phyloP scores from a whole-genome alignment of 2,797 vertebrate genomes.

The Chaetodon trifasciatus region DNA sequence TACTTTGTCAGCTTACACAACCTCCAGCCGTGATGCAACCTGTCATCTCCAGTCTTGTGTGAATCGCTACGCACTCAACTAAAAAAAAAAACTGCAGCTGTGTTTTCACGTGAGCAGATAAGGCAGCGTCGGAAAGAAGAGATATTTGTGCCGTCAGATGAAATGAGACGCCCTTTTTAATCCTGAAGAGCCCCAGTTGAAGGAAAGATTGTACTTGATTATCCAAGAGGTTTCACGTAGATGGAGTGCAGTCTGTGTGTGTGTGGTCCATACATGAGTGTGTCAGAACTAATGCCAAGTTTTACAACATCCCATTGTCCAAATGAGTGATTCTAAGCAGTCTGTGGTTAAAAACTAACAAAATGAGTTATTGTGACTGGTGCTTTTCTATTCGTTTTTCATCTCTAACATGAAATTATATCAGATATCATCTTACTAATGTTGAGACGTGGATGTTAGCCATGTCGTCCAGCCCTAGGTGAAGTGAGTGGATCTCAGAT shows the following conservation, averaged over 20 bases:
- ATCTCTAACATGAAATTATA: neutral
- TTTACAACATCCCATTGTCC: neutral
- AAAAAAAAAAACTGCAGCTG: conserved; percentile 22
- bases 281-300: neutral
- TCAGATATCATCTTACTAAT: neutral
- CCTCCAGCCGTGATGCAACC: neutral
- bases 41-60: neutral
- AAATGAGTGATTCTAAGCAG: neutral
- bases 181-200: conserved; percentile 22
- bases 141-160: conserved; percentile 12
- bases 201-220: conserved; percentile 32
- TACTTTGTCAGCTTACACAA: neutral
- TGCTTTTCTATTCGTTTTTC: neutral
- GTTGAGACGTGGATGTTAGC: neutral
- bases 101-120: conserved; percentile 54
- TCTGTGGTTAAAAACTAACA: neutral
- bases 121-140: conserved; percentile 9
- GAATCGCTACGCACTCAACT: conserved; percentile 2
- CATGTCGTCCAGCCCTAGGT: neutral
- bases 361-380: neutral
- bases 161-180: conserved; percentile 25
- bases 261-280: neutral
- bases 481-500: conserved; percentile 14
- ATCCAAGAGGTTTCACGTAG: conserved; percentile 21
- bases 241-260: conserved; percentile 1